Base-by-base conservation (phyloP, 2,888 invertebrate species). In the Arctia plantaginis region DNA sequence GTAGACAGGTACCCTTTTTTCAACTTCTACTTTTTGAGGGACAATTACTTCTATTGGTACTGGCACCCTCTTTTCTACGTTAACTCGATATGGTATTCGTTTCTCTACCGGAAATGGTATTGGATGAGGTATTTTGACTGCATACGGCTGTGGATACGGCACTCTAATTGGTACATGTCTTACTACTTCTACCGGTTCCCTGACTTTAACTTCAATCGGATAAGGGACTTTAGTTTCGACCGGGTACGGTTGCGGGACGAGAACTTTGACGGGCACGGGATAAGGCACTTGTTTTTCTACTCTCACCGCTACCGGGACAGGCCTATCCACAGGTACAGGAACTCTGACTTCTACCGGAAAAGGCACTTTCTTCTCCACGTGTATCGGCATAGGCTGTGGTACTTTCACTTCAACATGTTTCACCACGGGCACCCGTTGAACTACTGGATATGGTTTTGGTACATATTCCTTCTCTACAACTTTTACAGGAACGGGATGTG, bases 191-290 rank as follows among this genome's bases (percentile, higher is more conserved):
- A 90, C 86, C 23, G 94, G 95, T 77, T 95, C 93, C 82, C 84
- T 92, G 6, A 94, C 90, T 91, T 96, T 96, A 3, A 96, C 92
- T 81, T 94, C 90, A 23, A 95, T 94, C 10, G 95, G 94, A 78
- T 94, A 94, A 69, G 95, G 96, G n/a, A 97, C 95, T 87, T 93
- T 95, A n/a, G 94, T 94, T 87, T 96, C 96, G 72, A 96, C 96
- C 0, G 96, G 95, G 74, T 95, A 94, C 6, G 95, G 95, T 80
- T 94, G 93, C 7, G 96, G 96, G 39, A 96, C 93, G 71, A 92
- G 84, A 44, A 96, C 92, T 86, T 90, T 94, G 39, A 94, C 92
- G 1, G 95, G 94, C 1, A 95, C 94, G 4, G 94, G 93, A 77
- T 93, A 93, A n/a, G 93, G 93, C 10, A 94, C 93, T 82, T 85